Base-by-base conservation (phyloP, 2,888 invertebrate genomes). In the Synergus umbraculus region DNA sequence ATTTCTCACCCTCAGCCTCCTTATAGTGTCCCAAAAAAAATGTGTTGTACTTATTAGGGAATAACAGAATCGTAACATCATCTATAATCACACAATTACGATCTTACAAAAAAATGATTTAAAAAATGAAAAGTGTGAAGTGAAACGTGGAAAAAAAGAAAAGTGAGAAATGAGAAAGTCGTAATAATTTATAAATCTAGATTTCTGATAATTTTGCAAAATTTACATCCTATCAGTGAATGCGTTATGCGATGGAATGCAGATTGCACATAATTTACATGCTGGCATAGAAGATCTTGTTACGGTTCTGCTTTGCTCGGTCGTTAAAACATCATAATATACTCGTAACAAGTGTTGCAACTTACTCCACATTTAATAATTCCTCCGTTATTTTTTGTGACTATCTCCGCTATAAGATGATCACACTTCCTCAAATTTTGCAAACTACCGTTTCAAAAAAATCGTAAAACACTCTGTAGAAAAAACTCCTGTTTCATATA, bases 321-420 rank as follows among this genome's bases (percentile, higher is more conserved):
- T 49, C 37, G 49, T 73, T 54, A 54, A 73, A 73, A 73, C 54
- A n/a, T 49, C 49, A 73, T 73, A 73, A 54, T 49, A 54, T 49
- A 29, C 37, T 49, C 73, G 73, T 73, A 73, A 73, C 54, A 73
- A 73, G 54, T 73, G 54, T 54, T 73, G 54, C 37, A 73, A 73
- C 54, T 29, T n/a, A n/a, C 29, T 73, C 37, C 29, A 54, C 37
- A 37, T 49, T 73, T 54, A 15, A 37, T 54, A n/a, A 9, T 37
- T 37, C n/a, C 37, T 37, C 54, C 37, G 73, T 73, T 73, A 73
- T 4, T 67, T 67, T 46, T 67, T 67, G 67, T 46, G 4, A 22
- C 18, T 66, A 66, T 37, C 69, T 29, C 29, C 49, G 69, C 69
- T 49, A 29, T 60, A 22, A 22, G 60, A 60, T 12, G 22, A 63